phyloP scores from a whole-genome alignment of 2,888 invertebrate genomes.

The Strigamia transsilvanica region DNA sequence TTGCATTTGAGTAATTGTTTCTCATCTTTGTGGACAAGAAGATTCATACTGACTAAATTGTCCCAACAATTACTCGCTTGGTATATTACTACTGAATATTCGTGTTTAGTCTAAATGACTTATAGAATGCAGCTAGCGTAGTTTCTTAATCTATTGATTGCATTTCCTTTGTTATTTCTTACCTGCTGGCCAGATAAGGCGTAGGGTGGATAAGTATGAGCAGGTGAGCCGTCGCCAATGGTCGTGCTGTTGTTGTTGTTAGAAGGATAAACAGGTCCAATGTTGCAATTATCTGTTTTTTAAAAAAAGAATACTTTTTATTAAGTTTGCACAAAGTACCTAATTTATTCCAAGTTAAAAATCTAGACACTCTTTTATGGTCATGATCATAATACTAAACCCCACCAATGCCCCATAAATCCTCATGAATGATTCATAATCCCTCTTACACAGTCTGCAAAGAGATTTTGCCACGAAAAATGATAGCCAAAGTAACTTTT shows the following conservation, averaged over 20 bases:
- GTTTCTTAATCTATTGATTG: no score
- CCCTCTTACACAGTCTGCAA: constrained; percentile 24
- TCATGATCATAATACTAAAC: constrained; percentile 11
- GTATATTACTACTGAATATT: no score
- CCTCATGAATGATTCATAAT: constrained; percentile 47
- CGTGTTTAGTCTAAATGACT: no score
- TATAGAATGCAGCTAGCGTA: no score
- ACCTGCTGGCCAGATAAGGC: constrained; percentile 45
- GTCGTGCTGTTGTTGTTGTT: constrained; percentile 32
- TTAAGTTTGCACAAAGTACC: background rate
- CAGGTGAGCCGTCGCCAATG: constrained; percentile 29
- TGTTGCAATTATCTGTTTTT: constrained; percentile 7
- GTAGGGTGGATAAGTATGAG: constrained; percentile 41
- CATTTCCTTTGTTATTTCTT: background rate
- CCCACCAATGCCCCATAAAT: constrained; percentile 44
- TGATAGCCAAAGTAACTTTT: constrained; percentile 43
- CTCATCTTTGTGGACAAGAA: no score
- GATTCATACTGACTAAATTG: no score
- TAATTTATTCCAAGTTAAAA: background rate
- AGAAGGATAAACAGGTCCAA: constrained; percentile 39
- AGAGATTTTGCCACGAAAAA: constrained; percentile 31
- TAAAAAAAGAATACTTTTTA: background rate
- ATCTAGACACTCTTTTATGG: background rate
- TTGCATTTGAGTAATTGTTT: no score
- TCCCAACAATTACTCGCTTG: no score